These are phyloP conservation scores for Geotrupes spiniger DNA, from an alignment of 2,888 invertebrate genomes.

Conservation along the genomic window DNA sequence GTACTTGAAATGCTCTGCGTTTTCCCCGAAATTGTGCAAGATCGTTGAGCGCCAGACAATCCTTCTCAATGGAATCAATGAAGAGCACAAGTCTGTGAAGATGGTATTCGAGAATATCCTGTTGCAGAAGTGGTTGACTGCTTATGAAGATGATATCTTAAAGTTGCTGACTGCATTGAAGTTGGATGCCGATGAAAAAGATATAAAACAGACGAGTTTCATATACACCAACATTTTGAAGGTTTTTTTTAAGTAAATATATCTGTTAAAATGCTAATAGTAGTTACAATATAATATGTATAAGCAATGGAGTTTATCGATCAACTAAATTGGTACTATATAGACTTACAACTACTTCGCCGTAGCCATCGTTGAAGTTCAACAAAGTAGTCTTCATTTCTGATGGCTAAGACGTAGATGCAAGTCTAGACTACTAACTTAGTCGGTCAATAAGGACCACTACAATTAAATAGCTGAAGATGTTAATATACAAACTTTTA, in stretches of 20 bases:
- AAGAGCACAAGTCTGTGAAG: conserved; percentile 47
- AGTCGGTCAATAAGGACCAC: no score
- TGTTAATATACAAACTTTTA: no score
- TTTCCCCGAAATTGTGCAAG: conserved; percentile 51
- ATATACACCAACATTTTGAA: conserved; percentile 55
- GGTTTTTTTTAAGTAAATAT: conserved; percentile 56
- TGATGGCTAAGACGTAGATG: no score
- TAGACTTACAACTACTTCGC: no score
- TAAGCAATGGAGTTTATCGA: no score
- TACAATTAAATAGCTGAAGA: no score
- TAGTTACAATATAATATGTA: no score
- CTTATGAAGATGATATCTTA: conserved; percentile 68
- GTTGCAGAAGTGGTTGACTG: conserved; percentile 73
- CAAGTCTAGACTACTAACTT: no score
- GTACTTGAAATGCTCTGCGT: conserved; percentile 41
- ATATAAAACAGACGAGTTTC: conserved; percentile 59
- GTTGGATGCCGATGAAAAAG: conserved; percentile 64
- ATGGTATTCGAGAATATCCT: conserved; percentile 53
- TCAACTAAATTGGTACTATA: no score
- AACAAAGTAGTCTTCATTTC: no score
- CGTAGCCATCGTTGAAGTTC: no score
- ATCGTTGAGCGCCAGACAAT: conserved; percentile 57
- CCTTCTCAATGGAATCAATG: conserved; percentile 55
- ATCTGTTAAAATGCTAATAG: no score
- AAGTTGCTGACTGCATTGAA: conserved; percentile 72